phyloP scores from a whole-genome alignment of 2,888 invertebrate species.

The Calephelis perditalis region DNA sequence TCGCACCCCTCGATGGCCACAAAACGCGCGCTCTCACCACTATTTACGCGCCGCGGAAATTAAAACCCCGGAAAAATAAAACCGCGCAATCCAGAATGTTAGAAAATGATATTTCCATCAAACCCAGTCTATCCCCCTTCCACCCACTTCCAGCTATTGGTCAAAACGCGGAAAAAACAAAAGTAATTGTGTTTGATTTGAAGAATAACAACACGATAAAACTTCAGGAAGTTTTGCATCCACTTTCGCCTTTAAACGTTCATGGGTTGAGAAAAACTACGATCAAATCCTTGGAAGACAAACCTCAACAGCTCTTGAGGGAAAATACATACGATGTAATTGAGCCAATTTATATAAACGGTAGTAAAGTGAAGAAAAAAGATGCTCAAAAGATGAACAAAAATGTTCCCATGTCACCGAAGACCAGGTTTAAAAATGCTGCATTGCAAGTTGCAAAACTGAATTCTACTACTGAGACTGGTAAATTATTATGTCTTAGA shows the following conservation, averaged over 20 bases:
- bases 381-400: conserved; percentile 25
- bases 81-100: conserved; percentile 67
- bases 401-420: conserved; percentile 45
- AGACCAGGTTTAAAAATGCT: conserved; percentile 63
- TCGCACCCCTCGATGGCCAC: conserved; percentile 59
- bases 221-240: conserved; percentile 59
- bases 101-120: conserved; percentile 55
- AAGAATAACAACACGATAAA: conserved; percentile 45
- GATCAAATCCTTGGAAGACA: conserved; percentile 40
- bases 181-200: conserved; percentile 62
- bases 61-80: conserved; percentile 53
- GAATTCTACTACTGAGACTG: conserved; percentile 57
- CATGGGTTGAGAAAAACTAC: conserved; percentile 50
- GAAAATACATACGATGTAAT: conserved; percentile 72
- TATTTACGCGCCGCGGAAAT: conserved; percentile 68
- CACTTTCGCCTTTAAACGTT: conserved; percentile 57
- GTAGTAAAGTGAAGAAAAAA: conserved; percentile 41
- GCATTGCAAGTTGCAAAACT: conserved; percentile 62
- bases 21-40: conserved; percentile 67
- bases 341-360: conserved; percentile 55
- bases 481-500: conserved; percentile 60
- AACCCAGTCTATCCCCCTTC: conserved; percentile 62
- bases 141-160: conserved; percentile 71
- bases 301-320: conserved; percentile 56
- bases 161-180: conserved; percentile 55